Evolutionary conservation across 2,797 vertebrate species (phyloP).

Genomic region (Triplophysa bombifrons): DNA sequence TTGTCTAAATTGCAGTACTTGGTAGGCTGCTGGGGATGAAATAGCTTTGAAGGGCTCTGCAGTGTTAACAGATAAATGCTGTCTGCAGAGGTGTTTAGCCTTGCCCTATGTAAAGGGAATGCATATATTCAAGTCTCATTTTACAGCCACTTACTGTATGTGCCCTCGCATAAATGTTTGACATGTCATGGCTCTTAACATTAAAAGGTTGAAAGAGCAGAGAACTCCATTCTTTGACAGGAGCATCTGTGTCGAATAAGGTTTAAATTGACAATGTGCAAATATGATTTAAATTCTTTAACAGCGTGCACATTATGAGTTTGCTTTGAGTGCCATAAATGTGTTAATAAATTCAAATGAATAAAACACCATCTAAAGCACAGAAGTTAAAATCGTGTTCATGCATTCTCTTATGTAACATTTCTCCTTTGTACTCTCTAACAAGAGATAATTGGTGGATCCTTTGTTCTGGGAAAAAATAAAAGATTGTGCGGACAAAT

Average conservation of each 20-base stretch:
- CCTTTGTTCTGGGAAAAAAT: conserved; percentile 19
- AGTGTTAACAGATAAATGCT: conserved; percentile 11
- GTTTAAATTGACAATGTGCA: background rate
- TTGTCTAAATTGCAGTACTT: background rate
- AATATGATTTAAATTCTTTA: conserved; percentile 10
- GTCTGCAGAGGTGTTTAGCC: conserved; percentile 28
- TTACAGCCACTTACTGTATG: conserved; percentile 33
- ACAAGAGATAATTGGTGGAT: conserved; percentile 12
- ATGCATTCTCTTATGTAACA: background rate
- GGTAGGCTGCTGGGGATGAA: background rate
- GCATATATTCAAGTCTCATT: conserved; percentile 39
- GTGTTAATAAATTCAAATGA: background rate
- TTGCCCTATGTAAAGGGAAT: conserved; percentile 17
- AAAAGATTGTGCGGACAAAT: background rate
- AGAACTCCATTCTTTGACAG: background rate
- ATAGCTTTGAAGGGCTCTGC: conserved; percentile 9
- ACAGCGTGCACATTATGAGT: background rate
- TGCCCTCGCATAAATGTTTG: conserved; percentile 34
- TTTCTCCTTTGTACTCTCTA: conserved; percentile 6
- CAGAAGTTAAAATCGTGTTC: background rate
- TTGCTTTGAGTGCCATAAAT: background rate
- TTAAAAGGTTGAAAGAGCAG: conserved; percentile 28
- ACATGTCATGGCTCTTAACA: conserved; percentile 23
- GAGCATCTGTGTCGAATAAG: background rate
- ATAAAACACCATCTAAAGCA: background rate